phyloP scores from a whole-genome alignment of 2,888 invertebrate genomes.

The Escarpia spicata region DNA sequence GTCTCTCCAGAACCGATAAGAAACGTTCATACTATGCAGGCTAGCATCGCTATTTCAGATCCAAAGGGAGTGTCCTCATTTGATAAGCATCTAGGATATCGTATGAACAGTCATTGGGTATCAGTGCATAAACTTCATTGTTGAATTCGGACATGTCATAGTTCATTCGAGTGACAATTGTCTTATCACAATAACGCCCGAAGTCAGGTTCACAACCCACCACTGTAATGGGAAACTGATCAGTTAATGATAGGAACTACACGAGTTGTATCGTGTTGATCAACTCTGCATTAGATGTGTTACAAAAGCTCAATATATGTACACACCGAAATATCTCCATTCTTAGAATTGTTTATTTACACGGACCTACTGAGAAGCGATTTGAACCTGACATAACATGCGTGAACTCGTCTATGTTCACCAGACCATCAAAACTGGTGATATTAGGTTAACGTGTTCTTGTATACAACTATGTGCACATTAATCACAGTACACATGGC shows the following conservation, averaged over 20 bases:
- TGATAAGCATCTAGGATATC: neutral
- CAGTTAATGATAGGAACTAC: neutral
- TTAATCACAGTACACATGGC: neutral
- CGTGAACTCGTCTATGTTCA: neutral
- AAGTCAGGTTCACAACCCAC: neutral
- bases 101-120: neutral
- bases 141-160: neutral
- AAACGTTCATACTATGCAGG: neutral
- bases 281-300: neutral
- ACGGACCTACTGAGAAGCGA: neutral
- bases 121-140: neutral
- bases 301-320: neutral
- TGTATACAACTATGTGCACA: neutral
- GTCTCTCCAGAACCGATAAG: neutral
- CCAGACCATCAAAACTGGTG: neutral
- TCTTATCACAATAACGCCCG: neutral
- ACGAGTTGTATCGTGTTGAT: neutral
- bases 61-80: conserved; percentile 5
- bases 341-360: neutral
- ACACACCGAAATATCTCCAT: neutral
- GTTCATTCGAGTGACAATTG: neutral
- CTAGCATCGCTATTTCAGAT: neutral
- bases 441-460: neutral
- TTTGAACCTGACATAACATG: neutral
- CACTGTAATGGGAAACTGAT: neutral